A percentile compares a stretch with the other conserved stretches of the same genome.
Evolutionary conservation across 1,140 invertebrate genomes (phyloP).

Genomic region (Pararge aegeria): DNA sequence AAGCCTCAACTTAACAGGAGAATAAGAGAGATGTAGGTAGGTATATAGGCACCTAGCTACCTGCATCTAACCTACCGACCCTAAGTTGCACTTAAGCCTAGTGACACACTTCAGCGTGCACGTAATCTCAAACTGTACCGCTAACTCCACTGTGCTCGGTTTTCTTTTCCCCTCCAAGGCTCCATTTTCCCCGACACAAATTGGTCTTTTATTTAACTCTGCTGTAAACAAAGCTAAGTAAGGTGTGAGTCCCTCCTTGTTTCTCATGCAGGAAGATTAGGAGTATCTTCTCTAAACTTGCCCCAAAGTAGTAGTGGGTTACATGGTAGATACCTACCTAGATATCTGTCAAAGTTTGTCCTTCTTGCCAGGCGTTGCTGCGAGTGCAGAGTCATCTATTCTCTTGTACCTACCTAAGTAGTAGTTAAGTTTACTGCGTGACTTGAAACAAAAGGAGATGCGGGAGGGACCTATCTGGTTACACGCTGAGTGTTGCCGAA

Average conservation of each 20-base stretch:
- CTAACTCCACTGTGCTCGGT: constrained; percentile 9
- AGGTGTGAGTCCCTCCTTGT: constrained; percentile 4
- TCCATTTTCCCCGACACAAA: not conserved
- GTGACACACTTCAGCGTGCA: constrained; percentile 17
- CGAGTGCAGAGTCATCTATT: constrained; percentile 30
- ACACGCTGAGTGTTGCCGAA: constrained; percentile 5
- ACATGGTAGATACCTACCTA: too few species aligned
- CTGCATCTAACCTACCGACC: not conserved
- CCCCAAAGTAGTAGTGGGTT: constrained; percentile 16
- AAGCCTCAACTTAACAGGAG: not conserved
- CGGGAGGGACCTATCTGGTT: constrained; percentile 4
- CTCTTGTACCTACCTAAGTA: not conserved
- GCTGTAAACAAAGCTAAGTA: constrained; percentile 18
- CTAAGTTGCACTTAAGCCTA: constrained; percentile 12
- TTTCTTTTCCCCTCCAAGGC: constrained; percentile 5
- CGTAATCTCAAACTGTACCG: constrained; percentile 16
- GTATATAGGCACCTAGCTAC: not conserved
- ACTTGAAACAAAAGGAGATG: constrained; percentile 28
- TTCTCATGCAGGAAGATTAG: too few species aligned
- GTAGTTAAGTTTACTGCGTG: constrained; percentile 26
- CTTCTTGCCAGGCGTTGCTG: constrained; percentile 7
- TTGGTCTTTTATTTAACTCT: constrained; percentile 15
- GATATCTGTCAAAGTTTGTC: constrained; percentile 33
- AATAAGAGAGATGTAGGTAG: not conserved
- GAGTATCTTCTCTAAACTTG: constrained; percentile 23